Base-by-base conservation (phyloP, 2,797 vertebrate species). In the Pelobates cultripes region DNA sequence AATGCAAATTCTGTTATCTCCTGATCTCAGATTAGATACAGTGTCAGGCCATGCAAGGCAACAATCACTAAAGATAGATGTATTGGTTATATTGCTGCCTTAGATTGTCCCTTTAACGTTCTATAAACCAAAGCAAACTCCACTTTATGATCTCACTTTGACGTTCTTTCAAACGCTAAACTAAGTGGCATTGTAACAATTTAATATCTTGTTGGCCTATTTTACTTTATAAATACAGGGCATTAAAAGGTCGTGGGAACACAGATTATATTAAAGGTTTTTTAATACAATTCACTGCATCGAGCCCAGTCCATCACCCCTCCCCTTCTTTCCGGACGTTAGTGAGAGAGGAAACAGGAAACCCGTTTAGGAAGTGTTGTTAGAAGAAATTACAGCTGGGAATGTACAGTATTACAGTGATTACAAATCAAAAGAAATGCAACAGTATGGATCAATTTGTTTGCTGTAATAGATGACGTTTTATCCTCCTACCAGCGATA, bases 261-360 rank as follows among this genome's bases (percentile, higher is more conserved):
- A 70, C 4, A 47, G 28, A 73, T n/a, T 69, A 68, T 43, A 71
- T 51, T 42, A 75, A 67, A 83, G 57, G n/a, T 47, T 67, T 28
- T 28, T 53, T 41, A 28, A 28, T 66, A 83, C 77, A 75, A 69
- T 61, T 40, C 61, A 70, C 72, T 75, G 10, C 64, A 70, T 60
- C 76, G 41, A 45, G n/a, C 68, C 75, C 67, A 71, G 17, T 40
- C 74, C 76, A 53, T 68, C 6, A 55, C 66, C 47, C 55, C 55
- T 47, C 43, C 71, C 47, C 43, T 66, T 47, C 40, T 69, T 70
- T 75, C 81, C 76, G 66, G 70, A 41, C 12, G 45, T 74, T 75
- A 44, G 72, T 75, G 72, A 75, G 77, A 83, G 72, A 75, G 82
- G 82, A 83, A 83, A 79, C 71, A 83, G 82, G 82, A 83, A 83